These are phyloP conservation scores for Oryzaephilus surinamensis DNA, from an alignment of 1,140 invertebrate genomes.

Conservation along the genomic window DNA sequence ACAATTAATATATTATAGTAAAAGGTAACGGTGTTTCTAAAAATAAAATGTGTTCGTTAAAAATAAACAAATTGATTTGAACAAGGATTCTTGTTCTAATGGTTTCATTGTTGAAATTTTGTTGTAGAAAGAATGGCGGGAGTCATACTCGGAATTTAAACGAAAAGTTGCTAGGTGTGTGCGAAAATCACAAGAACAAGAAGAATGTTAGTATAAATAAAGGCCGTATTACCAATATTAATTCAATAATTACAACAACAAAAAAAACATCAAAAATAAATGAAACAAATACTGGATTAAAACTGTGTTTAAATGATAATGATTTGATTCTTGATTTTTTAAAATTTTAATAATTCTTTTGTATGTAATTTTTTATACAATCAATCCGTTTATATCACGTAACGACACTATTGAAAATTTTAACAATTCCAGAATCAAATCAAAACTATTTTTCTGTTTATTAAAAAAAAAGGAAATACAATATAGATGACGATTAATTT, in stretches of 20 bases:
- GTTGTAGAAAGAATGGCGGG: slow-evolving; percentile 94
- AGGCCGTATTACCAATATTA: background rate
- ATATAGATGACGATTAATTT: too few species aligned
- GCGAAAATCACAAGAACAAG: slow-evolving; percentile 98
- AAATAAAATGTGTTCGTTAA: too few species aligned
- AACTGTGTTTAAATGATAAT: background rate
- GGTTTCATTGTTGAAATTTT: slow-evolving; percentile 27
- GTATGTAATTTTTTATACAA: background rate
- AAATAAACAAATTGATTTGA: background rate
- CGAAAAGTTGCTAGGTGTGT: slow-evolving; percentile 95
- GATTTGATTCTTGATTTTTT: slow-evolving; percentile 14
- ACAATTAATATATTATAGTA: background rate
- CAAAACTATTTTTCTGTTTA: slow-evolving; percentile 6
- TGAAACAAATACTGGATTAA: background rate
- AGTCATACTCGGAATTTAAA: slow-evolving; percentile 95
- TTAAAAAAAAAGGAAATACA: too few species aligned
- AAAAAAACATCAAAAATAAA: slow-evolving; percentile 3
- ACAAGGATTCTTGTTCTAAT: too few species aligned
- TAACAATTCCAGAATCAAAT: slow-evolving; percentile 8
- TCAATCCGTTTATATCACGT: too few species aligned
- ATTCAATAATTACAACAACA: slow-evolving; percentile 7
- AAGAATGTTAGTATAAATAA: slow-evolving; percentile 67
- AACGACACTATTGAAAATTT: slow-evolving; percentile 1
- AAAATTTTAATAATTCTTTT: slow-evolving; percentile 4
- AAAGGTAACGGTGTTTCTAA: too few species aligned